Evolutionary conservation across 2,797 vertebrate species (phyloP).

Genomic region (Mormyrops boulengeri): DNA sequence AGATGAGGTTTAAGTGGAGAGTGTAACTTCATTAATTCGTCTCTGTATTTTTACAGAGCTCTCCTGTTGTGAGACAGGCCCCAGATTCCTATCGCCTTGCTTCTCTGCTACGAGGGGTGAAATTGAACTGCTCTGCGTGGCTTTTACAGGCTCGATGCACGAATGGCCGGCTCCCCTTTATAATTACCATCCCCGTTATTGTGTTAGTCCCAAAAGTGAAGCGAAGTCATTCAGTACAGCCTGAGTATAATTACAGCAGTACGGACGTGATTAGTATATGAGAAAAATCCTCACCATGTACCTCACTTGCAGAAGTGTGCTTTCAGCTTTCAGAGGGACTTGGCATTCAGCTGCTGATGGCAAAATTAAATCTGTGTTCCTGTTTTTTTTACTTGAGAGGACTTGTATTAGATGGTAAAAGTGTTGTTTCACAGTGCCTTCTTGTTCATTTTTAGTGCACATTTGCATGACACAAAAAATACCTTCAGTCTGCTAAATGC

Average conservation of each 20-base stretch:
- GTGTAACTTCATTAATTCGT: slow-evolving; percentile 21
- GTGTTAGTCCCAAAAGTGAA: slow-evolving; percentile 9
- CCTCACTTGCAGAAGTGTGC: background rate
- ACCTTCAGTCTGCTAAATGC: background rate
- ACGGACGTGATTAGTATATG: background rate
- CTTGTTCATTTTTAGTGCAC: background rate
- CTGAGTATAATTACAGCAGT: slow-evolving; percentile 8
- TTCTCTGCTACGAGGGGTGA: background rate
- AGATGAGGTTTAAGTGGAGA: slow-evolving; percentile 21
- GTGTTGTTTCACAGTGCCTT: background rate
- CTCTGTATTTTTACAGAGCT: background rate
- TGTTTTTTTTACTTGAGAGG: background rate
- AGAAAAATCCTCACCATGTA: background rate
- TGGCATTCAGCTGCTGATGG: background rate
- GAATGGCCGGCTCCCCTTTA: background rate
- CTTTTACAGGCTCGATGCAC: background rate
- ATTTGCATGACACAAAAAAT: background rate
- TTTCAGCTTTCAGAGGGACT: background rate
- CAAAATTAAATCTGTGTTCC: background rate
- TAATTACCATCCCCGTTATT: slow-evolving; percentile 8
- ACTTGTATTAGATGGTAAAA: background rate
- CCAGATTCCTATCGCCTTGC: slow-evolving; percentile 1
- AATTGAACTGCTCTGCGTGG: slow-evolving; percentile 7
- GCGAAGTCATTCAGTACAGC: slow-evolving; percentile 7
- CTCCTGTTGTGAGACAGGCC: background rate